Conservation (phyloP, 2,797 vertebrate species). For the Urosaurus nigricauda region DNA sequence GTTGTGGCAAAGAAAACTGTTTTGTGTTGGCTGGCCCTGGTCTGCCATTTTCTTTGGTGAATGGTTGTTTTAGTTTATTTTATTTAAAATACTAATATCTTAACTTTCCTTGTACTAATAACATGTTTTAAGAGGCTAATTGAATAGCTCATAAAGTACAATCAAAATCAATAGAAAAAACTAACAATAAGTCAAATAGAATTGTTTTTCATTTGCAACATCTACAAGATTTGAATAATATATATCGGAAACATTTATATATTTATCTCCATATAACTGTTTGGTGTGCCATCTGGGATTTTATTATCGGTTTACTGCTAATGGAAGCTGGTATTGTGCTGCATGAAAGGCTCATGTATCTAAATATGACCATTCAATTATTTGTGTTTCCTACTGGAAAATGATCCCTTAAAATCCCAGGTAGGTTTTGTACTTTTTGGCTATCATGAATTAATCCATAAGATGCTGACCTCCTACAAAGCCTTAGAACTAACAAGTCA, state of each 20-base stretch:
- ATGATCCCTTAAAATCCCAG: background rate
- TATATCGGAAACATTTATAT: background rate
- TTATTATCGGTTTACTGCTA: background rate
- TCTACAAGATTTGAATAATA: background rate
- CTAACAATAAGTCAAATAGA: background rate
- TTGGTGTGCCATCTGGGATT: background rate
- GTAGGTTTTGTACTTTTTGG: background rate
- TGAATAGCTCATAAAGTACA: too few relatives aligned
- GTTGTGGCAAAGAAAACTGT: background rate
- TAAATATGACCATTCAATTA: background rate
- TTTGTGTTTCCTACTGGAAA: background rate
- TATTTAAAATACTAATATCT: background rate
- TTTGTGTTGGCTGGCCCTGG: background rate
- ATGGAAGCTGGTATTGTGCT: background rate
- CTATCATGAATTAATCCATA: constrained; percentile 26
- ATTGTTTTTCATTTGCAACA: background rate
- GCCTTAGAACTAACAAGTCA: constrained; percentile 35
- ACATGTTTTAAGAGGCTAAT: too few relatives aligned
- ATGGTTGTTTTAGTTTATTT: background rate
- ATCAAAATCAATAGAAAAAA: background rate
- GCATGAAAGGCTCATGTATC: background rate
- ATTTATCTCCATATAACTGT: background rate
- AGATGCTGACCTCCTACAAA: constrained; percentile 37
- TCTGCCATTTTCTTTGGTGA: background rate
- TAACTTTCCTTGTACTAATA: background rate